phyloP scores from a whole-genome alignment of 2,888 invertebrate genomes.

The Dysmachus trigonus region DNA sequence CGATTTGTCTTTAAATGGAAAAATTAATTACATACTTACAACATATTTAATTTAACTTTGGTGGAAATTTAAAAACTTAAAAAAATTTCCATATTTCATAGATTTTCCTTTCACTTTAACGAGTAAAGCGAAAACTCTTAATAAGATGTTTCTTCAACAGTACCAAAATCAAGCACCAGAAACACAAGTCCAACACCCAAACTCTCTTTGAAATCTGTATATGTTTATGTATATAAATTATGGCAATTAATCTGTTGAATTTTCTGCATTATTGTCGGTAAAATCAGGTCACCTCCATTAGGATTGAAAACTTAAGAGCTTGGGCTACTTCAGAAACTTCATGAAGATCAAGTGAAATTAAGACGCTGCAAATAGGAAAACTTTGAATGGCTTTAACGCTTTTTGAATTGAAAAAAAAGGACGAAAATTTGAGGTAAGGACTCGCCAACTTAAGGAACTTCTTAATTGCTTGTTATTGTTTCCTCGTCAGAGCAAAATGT shows the following conservation, averaged over 20 bases:
- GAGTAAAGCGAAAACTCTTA: not conserved
- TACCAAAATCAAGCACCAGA: not conserved
- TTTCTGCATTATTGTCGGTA: not conserved
- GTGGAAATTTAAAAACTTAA: not conserved
- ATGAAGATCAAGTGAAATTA: not conserved
- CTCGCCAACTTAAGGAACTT: not conserved
- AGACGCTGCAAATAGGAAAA: not conserved
- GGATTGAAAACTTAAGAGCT: not conserved
- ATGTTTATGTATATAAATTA: not conserved
- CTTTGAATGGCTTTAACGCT: constrained; percentile 6
- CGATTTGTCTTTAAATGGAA: too few relatives aligned
- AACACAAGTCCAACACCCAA: not conserved
- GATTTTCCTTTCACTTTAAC: not conserved
- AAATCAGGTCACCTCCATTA: not conserved
- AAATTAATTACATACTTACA: too few relatives aligned
- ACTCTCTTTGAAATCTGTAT: not conserved
- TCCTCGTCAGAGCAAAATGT: not conserved
- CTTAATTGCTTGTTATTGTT: constrained; percentile 24
- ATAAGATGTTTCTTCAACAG: not conserved
- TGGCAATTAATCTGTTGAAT: not conserved
- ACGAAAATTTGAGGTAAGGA: not conserved
- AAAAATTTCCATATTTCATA: not conserved
- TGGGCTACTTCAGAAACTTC: not conserved
- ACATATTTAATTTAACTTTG: too few relatives aligned
- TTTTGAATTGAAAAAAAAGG: constrained; percentile 4